Evolutionary conservation across 2,888 invertebrate genomes (phyloP).

Genomic region (Sesamia inferens): DNA sequence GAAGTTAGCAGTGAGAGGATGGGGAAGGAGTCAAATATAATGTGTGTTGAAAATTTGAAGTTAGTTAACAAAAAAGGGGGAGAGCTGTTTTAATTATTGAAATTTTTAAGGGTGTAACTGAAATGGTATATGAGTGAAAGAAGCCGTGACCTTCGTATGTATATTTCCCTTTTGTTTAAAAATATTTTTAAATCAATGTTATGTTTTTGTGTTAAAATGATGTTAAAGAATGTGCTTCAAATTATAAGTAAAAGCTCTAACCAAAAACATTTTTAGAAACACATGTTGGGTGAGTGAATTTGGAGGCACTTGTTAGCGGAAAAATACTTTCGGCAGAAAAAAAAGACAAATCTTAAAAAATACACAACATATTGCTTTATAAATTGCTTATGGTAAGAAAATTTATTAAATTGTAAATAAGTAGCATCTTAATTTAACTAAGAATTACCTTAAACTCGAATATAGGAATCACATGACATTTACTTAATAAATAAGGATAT

Average conservation of each 20-base stretch:
- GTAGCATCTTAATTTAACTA: conserved; percentile 29
- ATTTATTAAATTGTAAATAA: conserved; percentile 41
- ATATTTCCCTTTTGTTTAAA: no score
- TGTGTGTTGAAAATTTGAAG: neutral
- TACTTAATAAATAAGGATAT: conserved; percentile 72
- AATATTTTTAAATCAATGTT: no score
- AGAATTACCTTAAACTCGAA: conserved; percentile 29
- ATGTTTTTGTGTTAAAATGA: neutral
- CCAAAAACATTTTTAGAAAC: neutral
- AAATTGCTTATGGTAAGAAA: conserved; percentile 20
- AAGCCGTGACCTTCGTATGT: no score
- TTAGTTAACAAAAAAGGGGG: neutral
- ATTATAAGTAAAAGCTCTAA: neutral
- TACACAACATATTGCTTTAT: neutral
- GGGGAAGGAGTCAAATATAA: neutral
- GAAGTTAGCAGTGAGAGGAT: neutral
- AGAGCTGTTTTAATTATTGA: neutral
- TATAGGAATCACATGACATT: conserved; percentile 67
- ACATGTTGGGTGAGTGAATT: neutral
- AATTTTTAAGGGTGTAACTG: neutral
- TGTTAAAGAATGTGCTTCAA: neutral
- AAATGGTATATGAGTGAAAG: no score
- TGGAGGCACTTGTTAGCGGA: neutral
- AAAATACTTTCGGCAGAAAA: neutral
- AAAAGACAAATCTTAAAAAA: neutral